These are phyloP conservation scores for Thelohanellus kitauei DNA, from an alignment of 30 jellyfish, hydroid and myxozoan genomes.

Conservation along the genomic window DNA sequence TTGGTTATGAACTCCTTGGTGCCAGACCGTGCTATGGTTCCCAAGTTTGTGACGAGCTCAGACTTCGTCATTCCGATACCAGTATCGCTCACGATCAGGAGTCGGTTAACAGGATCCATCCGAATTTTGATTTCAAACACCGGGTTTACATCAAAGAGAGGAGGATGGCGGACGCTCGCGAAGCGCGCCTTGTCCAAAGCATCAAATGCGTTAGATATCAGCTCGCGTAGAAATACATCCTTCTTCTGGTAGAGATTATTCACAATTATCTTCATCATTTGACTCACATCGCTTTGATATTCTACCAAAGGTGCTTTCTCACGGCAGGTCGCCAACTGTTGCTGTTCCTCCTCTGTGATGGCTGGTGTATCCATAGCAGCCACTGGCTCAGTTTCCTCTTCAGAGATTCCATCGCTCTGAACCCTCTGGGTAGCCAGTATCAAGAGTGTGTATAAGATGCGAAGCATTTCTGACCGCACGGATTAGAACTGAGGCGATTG, in stretches of 20 bases:
- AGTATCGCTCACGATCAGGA: slow-evolving; percentile 64
- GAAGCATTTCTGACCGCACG: too few relatives aligned
- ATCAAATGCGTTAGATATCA: slow-evolving; percentile 84
- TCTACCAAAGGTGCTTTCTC: slow-evolving; percentile 68
- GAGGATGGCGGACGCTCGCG: slow-evolving; percentile 32
- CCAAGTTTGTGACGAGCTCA: slow-evolving; percentile 69
- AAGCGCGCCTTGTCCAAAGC: slow-evolving; percentile 72
- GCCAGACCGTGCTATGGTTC: slow-evolving; percentile 92
- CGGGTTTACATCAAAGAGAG: slow-evolving; percentile 42
- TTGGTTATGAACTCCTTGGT: slow-evolving; percentile 70
- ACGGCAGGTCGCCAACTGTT: too few relatives aligned
- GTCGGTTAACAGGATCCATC: slow-evolving; percentile 47
- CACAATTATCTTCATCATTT: slow-evolving; percentile 90
- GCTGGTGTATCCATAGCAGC: too few relatives aligned
- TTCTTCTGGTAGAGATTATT: slow-evolving; percentile 72
- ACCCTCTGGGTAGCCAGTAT: too few relatives aligned
- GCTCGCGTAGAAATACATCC: slow-evolving; percentile 93
- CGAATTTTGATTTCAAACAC: slow-evolving; percentile 42
- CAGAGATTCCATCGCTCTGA: too few relatives aligned
- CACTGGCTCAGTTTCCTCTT: too few relatives aligned
- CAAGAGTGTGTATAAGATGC: too few relatives aligned
- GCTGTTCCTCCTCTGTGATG: too few relatives aligned
- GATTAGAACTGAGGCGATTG: too few relatives aligned
- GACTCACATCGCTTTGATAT: slow-evolving; percentile 88
- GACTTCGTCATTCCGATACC: slow-evolving; percentile 95